phyloP scores from a whole-genome alignment of 2,797 vertebrate species.

The Halcyon chelicuti region DNA sequence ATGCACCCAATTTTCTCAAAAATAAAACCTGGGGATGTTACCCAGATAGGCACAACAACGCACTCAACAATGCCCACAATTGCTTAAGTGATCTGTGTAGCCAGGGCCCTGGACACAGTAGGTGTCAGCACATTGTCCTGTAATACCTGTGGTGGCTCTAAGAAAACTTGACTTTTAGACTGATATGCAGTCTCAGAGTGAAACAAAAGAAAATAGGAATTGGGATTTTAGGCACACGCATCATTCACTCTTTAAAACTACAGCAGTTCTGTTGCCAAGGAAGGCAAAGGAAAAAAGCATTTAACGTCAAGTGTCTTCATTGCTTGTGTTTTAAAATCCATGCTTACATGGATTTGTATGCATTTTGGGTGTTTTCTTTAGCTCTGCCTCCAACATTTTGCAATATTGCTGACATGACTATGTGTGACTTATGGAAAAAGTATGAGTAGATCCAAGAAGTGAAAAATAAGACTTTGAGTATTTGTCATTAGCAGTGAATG shows the following conservation, averaged over 20 bases:
- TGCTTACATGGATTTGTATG: neutral
- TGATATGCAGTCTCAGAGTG: neutral
- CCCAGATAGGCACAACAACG: neutral
- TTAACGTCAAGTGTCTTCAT: neutral
- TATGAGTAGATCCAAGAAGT: neutral
- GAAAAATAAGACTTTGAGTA: neutral
- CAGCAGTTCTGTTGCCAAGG: fast-evolving
- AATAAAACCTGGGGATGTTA: neutral
- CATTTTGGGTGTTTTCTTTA: neutral
- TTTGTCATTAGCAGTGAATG: neutral
- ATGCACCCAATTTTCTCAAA: neutral
- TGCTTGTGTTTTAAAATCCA: neutral
- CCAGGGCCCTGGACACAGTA: neutral
- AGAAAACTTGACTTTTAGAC: neutral
- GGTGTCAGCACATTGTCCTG: neutral
- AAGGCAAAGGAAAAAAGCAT: neutral
- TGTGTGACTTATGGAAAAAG: neutral
- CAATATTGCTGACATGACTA: neutral
- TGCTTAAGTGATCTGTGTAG: neutral
- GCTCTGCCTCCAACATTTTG: neutral
- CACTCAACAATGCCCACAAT: neutral
- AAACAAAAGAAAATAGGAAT: neutral
- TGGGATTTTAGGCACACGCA: neutral
- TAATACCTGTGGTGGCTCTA: neutral
- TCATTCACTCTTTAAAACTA: neutral